phyloP scores from a whole-genome alignment of 2,888 invertebrate genomes.

The Glaucopsyche alexis region DNA sequence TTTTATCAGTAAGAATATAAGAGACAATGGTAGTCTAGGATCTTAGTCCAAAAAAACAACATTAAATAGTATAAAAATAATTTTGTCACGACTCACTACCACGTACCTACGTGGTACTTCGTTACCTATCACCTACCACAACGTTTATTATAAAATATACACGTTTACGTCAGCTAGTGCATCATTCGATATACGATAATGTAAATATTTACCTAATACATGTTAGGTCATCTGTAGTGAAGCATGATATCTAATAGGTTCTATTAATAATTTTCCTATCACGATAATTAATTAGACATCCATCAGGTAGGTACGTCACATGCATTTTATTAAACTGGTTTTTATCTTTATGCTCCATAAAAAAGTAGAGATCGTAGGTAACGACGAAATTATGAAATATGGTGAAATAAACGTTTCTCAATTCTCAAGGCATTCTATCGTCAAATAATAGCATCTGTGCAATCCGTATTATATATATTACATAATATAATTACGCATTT shows the following conservation, averaged over 20 bases:
- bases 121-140: no score
- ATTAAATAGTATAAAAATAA: no score
- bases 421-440: no score
- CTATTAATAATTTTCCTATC: slow-evolving; percentile 16
- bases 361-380: not conserved
- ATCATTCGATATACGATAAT: not conserved
- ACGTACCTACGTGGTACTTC: no score
- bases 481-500: no score
- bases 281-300: not conserved
- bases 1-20: no score
- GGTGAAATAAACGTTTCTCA: not conserved
- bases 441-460: not conserved
- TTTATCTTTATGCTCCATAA: not conserved
- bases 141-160: not conserved
- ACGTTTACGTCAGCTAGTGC: not conserved
- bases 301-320: not conserved
- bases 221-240: not conserved
- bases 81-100: not conserved
- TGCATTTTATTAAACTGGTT: not conserved
- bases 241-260: not conserved
- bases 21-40: no score
- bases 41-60: no score
- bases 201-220: not conserved
- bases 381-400: not conserved
- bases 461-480: no score